Conservation (phyloP, 2,888 invertebrate genomes). For the Diaperis boleti region DNA sequence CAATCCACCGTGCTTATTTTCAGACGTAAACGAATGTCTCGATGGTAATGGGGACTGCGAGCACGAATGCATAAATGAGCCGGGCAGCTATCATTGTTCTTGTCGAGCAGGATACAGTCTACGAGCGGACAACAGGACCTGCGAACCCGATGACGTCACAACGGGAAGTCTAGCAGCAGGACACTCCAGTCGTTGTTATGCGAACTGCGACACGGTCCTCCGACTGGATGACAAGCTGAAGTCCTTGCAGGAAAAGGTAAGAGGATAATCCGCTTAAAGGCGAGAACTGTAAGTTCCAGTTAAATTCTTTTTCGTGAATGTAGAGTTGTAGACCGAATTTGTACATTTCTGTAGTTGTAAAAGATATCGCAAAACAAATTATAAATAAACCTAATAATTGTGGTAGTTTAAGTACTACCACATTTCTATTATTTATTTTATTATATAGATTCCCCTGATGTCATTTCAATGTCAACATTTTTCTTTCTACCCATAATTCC, state of each 20-base stretch:
- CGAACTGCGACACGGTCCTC: slow-evolving; percentile 74
- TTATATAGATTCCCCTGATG: no score
- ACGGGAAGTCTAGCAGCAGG: slow-evolving; percentile 55
- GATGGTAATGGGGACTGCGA: slow-evolving; percentile 74
- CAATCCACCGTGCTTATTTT: slow-evolving; percentile 25
- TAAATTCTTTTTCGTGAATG: no score
- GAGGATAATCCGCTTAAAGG: slow-evolving; percentile 36
- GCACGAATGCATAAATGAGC: slow-evolving; percentile 74
- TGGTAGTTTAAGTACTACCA: no score
- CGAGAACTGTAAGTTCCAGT: no score
- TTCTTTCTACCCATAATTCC: no score
- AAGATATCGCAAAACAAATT: no score
- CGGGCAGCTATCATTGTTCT: slow-evolving; percentile 72
- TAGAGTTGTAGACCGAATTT: no score
- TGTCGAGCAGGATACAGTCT: slow-evolving; percentile 71
- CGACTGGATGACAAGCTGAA: slow-evolving; percentile 71
- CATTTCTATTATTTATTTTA: no score
- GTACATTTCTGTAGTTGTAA: no score
- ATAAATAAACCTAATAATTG: no score
- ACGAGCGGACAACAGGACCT: slow-evolving; percentile 71
- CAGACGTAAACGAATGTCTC: slow-evolving; percentile 72
- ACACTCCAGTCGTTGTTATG: slow-evolving; percentile 71
- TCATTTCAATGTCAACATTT: no score
- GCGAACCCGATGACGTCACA: slow-evolving; percentile 61
- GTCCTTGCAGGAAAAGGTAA: slow-evolving; percentile 68